A percentile compares a stretch with the other conserved stretches of the same genome.
Evolutionary conservation across 2,113 vertebrate genomes (phyloP).

Genomic region (Hepsetus odoe): DNA sequence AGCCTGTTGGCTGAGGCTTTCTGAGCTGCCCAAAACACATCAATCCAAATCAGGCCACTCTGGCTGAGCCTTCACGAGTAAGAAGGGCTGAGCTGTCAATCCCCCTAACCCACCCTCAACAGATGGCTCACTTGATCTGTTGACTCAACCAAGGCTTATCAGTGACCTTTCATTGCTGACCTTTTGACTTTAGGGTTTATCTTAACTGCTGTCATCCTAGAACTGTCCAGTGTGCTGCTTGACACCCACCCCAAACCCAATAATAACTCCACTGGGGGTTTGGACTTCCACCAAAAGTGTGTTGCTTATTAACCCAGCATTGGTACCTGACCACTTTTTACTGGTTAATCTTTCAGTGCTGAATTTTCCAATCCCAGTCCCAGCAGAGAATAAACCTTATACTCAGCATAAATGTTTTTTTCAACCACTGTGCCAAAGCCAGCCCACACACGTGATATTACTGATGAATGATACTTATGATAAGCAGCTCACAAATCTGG

Average conservation of each 20-base stretch:
- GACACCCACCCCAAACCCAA: not conserved
- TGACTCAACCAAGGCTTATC: not conserved
- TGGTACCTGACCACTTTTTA: not conserved
- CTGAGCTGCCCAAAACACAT: not conserved
- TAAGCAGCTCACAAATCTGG: not conserved
- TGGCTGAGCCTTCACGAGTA: not conserved
- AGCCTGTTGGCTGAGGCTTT: not conserved
- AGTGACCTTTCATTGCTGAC: not conserved
- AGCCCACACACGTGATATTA: not conserved
- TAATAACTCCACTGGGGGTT: not conserved
- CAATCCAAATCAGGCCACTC: not conserved
- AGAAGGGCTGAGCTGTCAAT: not conserved
- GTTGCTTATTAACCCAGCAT: not conserved
- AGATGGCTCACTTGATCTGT: constrained; percentile 13
- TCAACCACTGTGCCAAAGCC: not conserved
- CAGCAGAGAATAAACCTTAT: not conserved
- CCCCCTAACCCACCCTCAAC: not conserved
- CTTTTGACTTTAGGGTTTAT: not conserved
- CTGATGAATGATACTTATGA: not conserved
- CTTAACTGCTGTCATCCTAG: not conserved
- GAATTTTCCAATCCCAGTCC: not conserved
- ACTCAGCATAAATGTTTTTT: not conserved
- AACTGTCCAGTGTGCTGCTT: not conserved
- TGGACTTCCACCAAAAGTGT: not conserved
- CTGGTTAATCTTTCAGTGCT: not conserved